These are phyloP conservation scores for Corythornis vintsioides DNA, from an alignment of 2,113 vertebrate genomes.

Conservation along the genomic window DNA sequence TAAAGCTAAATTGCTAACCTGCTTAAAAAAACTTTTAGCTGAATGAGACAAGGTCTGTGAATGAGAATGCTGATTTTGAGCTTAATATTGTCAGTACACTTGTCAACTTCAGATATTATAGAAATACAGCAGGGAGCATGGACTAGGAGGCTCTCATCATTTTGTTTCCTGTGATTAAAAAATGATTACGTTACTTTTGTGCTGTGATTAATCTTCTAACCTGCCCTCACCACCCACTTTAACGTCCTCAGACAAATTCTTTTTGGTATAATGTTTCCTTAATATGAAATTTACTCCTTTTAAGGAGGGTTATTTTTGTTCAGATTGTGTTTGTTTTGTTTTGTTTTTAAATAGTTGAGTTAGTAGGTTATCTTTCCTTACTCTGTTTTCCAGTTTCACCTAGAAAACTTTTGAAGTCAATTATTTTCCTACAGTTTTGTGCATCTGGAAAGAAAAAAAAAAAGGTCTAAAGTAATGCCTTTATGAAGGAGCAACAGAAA, in stretches of 20 bases:
- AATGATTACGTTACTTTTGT: background rate
- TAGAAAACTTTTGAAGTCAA: background rate
- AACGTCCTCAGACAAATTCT: background rate
- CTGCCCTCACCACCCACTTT: rapidly evolving
- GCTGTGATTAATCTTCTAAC: background rate
- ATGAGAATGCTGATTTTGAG: background rate
- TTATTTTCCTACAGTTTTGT: background rate
- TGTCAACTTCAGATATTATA: background rate
- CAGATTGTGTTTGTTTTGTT: background rate
- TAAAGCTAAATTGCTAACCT: background rate
- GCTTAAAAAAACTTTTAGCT: background rate
- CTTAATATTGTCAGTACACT: background rate
- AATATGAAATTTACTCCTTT: background rate
- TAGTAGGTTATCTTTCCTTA: background rate
- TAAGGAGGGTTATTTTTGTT: too few species aligned
- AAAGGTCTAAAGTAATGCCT: background rate
- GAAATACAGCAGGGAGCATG: background rate
- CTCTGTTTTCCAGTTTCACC: background rate
- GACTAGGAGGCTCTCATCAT: background rate
- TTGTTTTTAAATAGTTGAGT: background rate
- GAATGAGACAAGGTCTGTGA: background rate
- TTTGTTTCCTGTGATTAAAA: background rate
- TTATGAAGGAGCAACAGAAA: background rate
- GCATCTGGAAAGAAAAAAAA: background rate
- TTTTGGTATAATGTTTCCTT: background rate